Base-by-base conservation (phyloP, 2,888 invertebrate species). In the Drosophila barbarae region DNA sequence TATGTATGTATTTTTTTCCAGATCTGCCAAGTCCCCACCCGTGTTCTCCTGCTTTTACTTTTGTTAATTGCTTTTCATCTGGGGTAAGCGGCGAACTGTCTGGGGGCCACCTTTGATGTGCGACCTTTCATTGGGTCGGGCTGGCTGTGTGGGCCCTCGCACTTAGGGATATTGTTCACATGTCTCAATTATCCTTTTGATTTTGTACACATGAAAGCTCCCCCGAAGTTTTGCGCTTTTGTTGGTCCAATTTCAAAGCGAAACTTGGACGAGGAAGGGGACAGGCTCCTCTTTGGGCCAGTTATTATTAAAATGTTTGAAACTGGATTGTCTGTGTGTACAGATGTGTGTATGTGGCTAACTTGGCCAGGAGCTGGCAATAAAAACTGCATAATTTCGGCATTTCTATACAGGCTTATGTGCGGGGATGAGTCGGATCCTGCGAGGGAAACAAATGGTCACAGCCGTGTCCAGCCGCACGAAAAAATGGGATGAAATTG, bases 141-240 rank as follows among this genome's bases (percentile, higher is more conserved):
- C 50, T 36, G 49, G 56, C 55, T 61, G 52, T 64, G 61, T 64
- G 61, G 68, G 49, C 53, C 10, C 73, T 67, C 63, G 71, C 76
- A 73, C 77, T 82, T 73, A 74, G 72, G 77, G 71, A 76, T 85
- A 85, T 84, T 84, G 78, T 85, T 76, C 78, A 76, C 78, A 74
- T 71, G 76, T 82, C 85, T 82, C 80, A 82, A 84, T 85, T 85
- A 78, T 82, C 72, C 77, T 76, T 82, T 80, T 74, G 72, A 70
- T 74, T 73, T 53, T 39, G 52, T 53, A 58, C 51, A 69, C 53
- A 76, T 61, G 68, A 65, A 41, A 58, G 54, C 63, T 59, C 50
- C 23, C 38, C 10, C 52, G 18, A 23, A 50, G 69, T 38, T 72
- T 74, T 64, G 65, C 66, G 56, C 56, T 65, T 50, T 61, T 61